These are phyloP conservation scores for Camelus bactrianus DNA, from an alignment of 2,113 vertebrate species.

Conservation along the genomic window DNA sequence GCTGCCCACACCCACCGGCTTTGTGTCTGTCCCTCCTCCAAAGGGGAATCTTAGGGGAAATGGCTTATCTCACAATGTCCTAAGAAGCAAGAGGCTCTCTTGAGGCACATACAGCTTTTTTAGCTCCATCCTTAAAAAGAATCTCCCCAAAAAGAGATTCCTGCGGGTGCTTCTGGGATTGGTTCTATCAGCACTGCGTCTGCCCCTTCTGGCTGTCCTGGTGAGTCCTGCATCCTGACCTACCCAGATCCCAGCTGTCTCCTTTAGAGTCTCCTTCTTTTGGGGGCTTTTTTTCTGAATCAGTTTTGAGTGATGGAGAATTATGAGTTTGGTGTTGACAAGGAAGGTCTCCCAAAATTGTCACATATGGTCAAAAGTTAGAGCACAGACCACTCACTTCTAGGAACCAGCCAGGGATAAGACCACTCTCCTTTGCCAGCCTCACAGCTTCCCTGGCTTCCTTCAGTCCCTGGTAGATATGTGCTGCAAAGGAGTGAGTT, in stretches of 20 bases:
- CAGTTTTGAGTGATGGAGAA: not conserved
- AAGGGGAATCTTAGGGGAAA: not conserved
- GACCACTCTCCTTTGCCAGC: not conserved
- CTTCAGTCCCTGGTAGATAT: not conserved
- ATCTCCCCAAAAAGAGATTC: not conserved
- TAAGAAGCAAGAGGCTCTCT: not conserved
- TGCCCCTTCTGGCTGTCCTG: not conserved
- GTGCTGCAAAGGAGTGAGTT: not conserved
- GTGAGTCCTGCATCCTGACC: not conserved
- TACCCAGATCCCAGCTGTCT: not conserved
- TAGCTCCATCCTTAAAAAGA: not conserved
- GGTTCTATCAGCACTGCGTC: not conserved
- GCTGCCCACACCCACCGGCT: too few species aligned
- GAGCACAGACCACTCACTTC: too few species aligned
- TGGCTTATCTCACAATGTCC: not conserved
- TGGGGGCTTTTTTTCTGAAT: not conserved
- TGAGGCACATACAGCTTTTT: not conserved
- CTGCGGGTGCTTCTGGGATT: not conserved
- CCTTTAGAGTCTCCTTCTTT: not conserved
- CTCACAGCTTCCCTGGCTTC: not conserved
- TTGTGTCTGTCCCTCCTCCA: not conserved
- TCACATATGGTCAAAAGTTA: not conserved
- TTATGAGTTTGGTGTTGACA: not conserved
- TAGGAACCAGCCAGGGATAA: not conserved
- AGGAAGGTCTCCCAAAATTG: not conserved